phyloP scores from a whole-genome alignment of 2,888 invertebrate species.

The Aplocera efformata region DNA sequence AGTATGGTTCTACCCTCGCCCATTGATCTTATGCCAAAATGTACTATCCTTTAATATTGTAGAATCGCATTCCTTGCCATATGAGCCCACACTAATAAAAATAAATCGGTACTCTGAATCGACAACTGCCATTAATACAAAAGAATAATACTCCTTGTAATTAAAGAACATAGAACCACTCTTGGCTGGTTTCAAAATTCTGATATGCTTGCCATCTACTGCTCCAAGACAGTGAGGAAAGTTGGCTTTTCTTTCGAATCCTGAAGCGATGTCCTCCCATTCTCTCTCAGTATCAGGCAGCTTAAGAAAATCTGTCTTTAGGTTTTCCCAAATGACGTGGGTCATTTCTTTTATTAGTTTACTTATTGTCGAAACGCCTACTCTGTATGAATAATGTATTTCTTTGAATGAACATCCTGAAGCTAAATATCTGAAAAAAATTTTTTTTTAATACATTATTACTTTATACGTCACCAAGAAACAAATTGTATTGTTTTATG shows the following conservation, averaged over 20 bases:
- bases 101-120: constrained; percentile 30
- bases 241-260: constrained; percentile 19
- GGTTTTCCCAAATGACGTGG: too few relatives aligned
- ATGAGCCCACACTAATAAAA: constrained; percentile 24
- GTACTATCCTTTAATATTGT: constrained; percentile 27
- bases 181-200: constrained; percentile 20
- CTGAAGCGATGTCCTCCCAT: too few relatives aligned
- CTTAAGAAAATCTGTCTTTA: too few relatives aligned
- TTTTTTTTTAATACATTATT: too few relatives aligned
- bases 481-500: too few relatives aligned
- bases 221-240: constrained; percentile 27
- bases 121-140: constrained; percentile 25
- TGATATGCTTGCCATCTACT: constrained; percentile 31
- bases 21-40: constrained; percentile 29
- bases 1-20: constrained; percentile 10
- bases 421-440: too few relatives aligned
- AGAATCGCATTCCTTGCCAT: constrained; percentile 28
- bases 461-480: too few relatives aligned
- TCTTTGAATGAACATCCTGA: too few relatives aligned
- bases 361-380: too few relatives aligned
- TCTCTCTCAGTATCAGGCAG: too few relatives aligned
- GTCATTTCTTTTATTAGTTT: too few relatives aligned
- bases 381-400: too few relatives aligned
- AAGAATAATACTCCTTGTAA: constrained; percentile 26
- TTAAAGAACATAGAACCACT: constrained; percentile 23